Evolutionary conservation across 2,113 vertebrate genomes (phyloP), one percentile per base, ranked within the genome.

Genomic region (Gnathonemus echidnorhynchus): DNA sequence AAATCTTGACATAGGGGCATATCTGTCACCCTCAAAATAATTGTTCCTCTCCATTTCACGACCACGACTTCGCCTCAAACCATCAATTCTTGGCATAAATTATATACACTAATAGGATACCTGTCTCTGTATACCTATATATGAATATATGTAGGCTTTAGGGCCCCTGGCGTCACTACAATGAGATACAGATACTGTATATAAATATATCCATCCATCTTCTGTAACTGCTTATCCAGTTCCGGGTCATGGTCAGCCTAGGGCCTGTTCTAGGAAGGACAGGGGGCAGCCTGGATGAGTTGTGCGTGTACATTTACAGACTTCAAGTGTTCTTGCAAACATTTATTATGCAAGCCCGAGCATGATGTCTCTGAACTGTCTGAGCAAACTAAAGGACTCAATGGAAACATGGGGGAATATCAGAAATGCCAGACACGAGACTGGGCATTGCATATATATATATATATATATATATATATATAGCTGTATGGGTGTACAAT

Each of bases 11-110:
- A 46, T 50, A 49, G n/a, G 84, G 84, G 48, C 21, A 24, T 48
- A n/a, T 88, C 77, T 88, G 50, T 90, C 19, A 2, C 84, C 35
- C 62, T 77, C 5, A 58, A 83, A 62, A 66, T 83, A 50, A 89
- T 48, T 42, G 19, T 53, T 80, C 5, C 24, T 42, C 49, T 21
- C 52, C 3, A 5, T 45, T 86, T 46, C 35, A 46, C 10, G 13
- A 80, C 17, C 35, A 42, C 1, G 35, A 42, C 7, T 42, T 80
- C 6, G 15, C 35, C 15, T 80, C 74, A 80, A 19, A 21, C 15
- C 74, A 19, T 80, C 35, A 42, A 80, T 42, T 80, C 74, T 80
- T 80, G 74, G 74, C 74, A 80, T 80, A 80, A 80, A 42, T 80
- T 15, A 70, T 11, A 49, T 46, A 48, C 83, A 49, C 42, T 80